Base-by-base conservation (phyloP, 2,797 vertebrate genomes). In the Myotis myotis region DNA sequence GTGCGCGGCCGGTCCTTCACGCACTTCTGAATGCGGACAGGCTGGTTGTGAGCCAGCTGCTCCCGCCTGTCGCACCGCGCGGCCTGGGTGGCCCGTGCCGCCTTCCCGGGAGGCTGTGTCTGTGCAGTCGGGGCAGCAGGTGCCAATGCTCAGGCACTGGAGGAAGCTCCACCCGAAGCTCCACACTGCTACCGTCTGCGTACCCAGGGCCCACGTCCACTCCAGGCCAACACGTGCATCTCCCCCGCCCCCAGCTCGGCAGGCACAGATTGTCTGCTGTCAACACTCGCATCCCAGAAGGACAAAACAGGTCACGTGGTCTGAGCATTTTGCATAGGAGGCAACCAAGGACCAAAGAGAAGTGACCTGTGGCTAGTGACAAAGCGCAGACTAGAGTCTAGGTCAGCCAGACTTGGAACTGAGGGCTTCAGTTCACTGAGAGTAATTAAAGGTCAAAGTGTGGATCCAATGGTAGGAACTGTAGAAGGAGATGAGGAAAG, bases 111-210 rank as follows among this genome's bases (percentile, higher is more conserved):
- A 71, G 13, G 15, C 62, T 16, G 20, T 16, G 82, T 94, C 64
- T 87, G 88, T 47, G 57, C 96, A 95, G 94, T 41, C 96, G 93
- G 95, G 96, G 96, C 93, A 96, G 94, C 80, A 89, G 78, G 53
- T 79, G 79, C 96, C 90, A 91, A 76, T 13, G 41, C 74, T 90
- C n/a, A 53, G 55, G 62, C 53, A 3, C n/a, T 25, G 57, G 15
- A 92, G 55, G 57, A 80, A 66, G 11, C 5, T 36, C n/a, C 10
- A 78, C 8, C 13, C 17, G 60, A 62, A 36, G 17, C 22, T 71
- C 28, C 8, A 36, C 86, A n/a, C 15, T 4, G 19, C 11, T 62
- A 20, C 5, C 4, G 17, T 12, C 1, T 13, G 57, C 38, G n/a
- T 30, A 72, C 30, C 36, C 51, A 20, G 25, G 12, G n/a, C 64